phyloP scores from a whole-genome alignment of 2,888 invertebrate genomes.

The Scaptomyza parva region DNA sequence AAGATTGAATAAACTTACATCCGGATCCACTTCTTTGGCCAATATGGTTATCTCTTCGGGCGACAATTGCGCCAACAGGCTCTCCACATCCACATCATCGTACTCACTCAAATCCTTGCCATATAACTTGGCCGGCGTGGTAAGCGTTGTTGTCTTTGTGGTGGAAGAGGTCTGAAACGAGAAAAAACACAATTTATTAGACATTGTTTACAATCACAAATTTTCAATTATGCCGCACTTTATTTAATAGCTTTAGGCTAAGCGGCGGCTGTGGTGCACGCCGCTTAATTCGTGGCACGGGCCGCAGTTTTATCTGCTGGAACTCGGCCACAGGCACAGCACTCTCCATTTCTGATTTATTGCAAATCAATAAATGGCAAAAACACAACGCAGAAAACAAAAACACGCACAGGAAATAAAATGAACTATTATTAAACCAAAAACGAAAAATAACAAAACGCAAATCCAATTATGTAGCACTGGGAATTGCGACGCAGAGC shows the following conservation, averaged over 20 bases:
- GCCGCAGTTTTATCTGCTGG: conserved; percentile 78
- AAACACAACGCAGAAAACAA: too few relatives aligned
- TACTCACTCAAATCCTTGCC: conserved; percentile 95
- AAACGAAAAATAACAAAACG: conserved; percentile 51
- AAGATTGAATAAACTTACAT: conserved; percentile 89
- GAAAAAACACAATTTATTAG: conserved; percentile 13
- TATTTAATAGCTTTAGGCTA: conserved; percentile 59
- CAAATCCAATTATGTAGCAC: conserved; percentile 76
- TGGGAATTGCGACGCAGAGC: conserved; percentile 21
- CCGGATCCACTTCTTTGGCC: conserved; percentile 99
- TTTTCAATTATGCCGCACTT: conserved; percentile 47
- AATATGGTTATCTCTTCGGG: conserved; percentile 98
- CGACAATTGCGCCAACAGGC: conserved; percentile 95
- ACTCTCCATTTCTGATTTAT: conserved; percentile 53
- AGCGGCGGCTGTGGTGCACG: conserved; percentile 79
- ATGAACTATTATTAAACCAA: conserved; percentile 18
- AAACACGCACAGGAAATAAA: not conserved
- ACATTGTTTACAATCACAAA: not conserved
- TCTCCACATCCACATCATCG: conserved; percentile 98
- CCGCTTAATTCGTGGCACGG: conserved; percentile 78
- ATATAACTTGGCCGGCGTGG: conserved; percentile 94
- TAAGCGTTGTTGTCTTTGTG: conserved; percentile 95
- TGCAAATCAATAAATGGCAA: conserved; percentile 61
- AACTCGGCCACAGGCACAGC: conserved; percentile 76
- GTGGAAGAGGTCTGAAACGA: conserved; percentile 92